A percentile compares a stretch with the other conserved stretches of the same genome.
Evolutionary conservation across 2,113 vertebrate species (phyloP).

Genomic region (Aleadryas rufinucha): DNA sequence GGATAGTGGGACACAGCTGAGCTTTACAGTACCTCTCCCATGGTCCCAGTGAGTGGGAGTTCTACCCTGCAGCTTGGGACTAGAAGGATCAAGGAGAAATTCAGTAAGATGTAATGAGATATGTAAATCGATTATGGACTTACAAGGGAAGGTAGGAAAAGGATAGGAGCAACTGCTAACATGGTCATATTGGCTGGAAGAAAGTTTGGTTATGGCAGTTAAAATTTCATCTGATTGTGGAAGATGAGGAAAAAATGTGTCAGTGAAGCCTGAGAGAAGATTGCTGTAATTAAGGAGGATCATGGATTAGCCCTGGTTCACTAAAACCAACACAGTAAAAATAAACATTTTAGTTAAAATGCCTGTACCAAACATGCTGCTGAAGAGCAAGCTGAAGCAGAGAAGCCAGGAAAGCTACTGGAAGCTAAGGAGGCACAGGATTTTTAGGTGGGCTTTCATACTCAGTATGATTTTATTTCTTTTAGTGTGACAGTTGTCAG

Average conservation of each 20-base stretch:
- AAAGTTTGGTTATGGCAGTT: neutral
- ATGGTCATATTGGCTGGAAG: neutral
- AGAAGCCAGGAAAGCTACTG: neutral
- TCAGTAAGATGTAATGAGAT: neutral
- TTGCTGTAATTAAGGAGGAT: neutral
- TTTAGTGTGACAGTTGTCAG: neutral
- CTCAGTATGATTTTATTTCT: neutral
- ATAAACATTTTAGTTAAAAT: slow-evolving; percentile 7
- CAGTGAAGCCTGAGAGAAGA: neutral
- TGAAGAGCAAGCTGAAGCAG: neutral
- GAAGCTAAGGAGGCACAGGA: neutral
- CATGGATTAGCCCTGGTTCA: neutral
- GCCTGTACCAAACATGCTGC: neutral
- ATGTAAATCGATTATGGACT: neutral
- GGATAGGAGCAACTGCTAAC: neutral
- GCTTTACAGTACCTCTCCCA: neutral
- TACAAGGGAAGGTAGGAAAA: neutral
- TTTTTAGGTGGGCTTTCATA: neutral
- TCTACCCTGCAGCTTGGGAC: neutral
- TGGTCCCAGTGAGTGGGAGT: neutral
- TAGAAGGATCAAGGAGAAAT: neutral
- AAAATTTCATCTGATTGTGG: neutral
- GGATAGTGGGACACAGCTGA: neutral
- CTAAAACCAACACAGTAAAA: neutral
- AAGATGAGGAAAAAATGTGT: neutral